Evolutionary conservation across 1,140 invertebrate genomes (phyloP).

Genomic region (Saxidomus purpurata): DNA sequence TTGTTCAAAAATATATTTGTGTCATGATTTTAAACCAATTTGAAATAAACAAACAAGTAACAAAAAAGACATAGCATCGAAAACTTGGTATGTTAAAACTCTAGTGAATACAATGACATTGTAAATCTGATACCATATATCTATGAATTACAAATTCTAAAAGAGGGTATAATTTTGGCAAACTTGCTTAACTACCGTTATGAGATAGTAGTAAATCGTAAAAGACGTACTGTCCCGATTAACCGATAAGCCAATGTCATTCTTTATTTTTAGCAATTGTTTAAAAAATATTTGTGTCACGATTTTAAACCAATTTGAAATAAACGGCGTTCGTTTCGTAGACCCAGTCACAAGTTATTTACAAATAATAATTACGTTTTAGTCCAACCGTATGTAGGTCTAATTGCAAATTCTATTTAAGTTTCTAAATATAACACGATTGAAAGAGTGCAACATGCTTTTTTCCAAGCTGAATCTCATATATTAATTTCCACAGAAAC

Average conservation of each 20-base stretch:
- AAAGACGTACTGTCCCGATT: not conserved
- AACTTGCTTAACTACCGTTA: slow-evolving; percentile 11
- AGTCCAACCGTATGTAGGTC: too few relatives aligned
- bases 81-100: not conserved
- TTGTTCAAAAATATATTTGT: not conserved
- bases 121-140: not conserved
- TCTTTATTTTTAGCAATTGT: slow-evolving; percentile 16
- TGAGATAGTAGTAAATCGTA: not conserved
- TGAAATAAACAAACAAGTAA: not conserved
- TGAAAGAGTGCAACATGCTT: too few relatives aligned
- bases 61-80: not conserved
- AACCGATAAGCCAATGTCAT: slow-evolving; percentile 7
- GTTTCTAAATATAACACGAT: too few relatives aligned
- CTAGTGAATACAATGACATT: not conserved
- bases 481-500: too few relatives aligned
- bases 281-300: not conserved
- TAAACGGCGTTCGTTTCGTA: not conserved
- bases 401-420: not conserved
- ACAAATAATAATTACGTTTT: too few relatives aligned
- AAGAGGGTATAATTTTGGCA: not conserved
- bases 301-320: not conserved
- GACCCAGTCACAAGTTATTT: not conserved
- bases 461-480: too few relatives aligned
- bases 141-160: not conserved
- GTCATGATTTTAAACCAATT: not conserved